Base-by-base conservation (phyloP, 1,140 invertebrate genomes). In the Cyclina sinensis region DNA sequence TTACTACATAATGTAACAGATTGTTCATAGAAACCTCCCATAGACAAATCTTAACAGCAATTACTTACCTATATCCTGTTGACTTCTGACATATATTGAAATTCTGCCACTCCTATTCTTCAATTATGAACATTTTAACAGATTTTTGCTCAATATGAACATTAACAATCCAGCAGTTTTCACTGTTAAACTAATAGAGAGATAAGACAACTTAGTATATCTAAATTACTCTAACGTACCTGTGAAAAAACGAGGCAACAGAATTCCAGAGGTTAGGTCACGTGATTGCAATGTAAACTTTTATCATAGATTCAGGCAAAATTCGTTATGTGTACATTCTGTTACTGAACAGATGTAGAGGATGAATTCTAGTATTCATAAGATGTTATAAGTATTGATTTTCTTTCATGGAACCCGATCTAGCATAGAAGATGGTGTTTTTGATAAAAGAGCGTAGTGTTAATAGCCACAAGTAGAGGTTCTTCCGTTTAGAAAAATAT, bases 271-370 rank as follows among this genome's bases (percentile, higher is more conserved):
- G 65, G 24, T 16, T 4, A 27, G 65, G 35, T 37, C 65, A 70
- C 65, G 65, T 70, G 65, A 70, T n/a, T 18, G 5, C 21, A 37
- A 39, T 39, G 21, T 70, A 35, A 70, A 70, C 65, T 70, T 70
- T 70, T 70, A 70, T 70, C 65, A 21, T 37, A 70, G 30, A 37
- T 35, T 35, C 32, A 37, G 32, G 65, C 32, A 2, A 65, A 30
- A 4, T 65, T 65, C 12, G 24, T 57, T n/a, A 21, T 57, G 51
- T 57, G n/a, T 37, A 70, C 27, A 21, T 35, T 70, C 35, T 57
- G 65, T 30, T 18, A 39, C 11, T 37, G 65, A 70, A 37, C 65
- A 70, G 32, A 70, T 70, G 65, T 70, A 37, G n/a, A 62, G 5
- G 21, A 27, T 62, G 57, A 62, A 27, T 62, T 62, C n/a, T 62